A percentile compares a stretch with the other conserved stretches of the same genome.
These are phyloP conservation scores for Lamellibrachia satsuma DNA, from an alignment of 2,888 invertebrate species.

Conservation along the genomic window DNA sequence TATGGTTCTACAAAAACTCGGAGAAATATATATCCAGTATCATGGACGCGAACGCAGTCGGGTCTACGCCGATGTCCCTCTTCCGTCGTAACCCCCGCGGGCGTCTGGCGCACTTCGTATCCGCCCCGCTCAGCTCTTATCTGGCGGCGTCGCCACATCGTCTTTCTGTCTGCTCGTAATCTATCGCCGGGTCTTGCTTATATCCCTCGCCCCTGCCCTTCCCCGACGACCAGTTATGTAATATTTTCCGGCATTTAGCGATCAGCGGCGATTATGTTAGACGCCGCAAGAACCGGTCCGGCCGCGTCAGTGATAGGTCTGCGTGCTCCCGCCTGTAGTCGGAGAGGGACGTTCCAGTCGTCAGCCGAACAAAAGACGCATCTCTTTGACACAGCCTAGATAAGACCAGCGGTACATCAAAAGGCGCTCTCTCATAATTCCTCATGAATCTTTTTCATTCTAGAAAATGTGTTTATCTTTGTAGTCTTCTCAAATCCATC, in stretches of 20 bases:
- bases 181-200: slow-evolving; percentile 12
- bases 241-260: slow-evolving; percentile 8
- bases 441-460: not conserved
- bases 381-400: not conserved
- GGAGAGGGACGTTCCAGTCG: not conserved
- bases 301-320: not conserved
- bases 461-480: not conserved
- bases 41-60: not conserved
- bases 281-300: not conserved
- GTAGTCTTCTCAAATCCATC: not conserved
- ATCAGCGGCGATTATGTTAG: not conserved
- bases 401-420: not conserved
- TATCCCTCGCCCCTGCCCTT: not conserved
- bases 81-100: not conserved
- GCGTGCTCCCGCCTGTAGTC: not conserved
- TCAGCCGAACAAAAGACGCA: not conserved
- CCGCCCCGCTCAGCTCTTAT: not conserved
- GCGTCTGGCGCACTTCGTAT: not conserved
- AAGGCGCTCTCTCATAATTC: not conserved
- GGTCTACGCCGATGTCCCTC: not conserved
- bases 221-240: not conserved
- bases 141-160: not conserved
- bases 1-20: not conserved
- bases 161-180: slow-evolving; percentile 9
- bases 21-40: not conserved